Evolutionary conservation across 1,140 invertebrate species (phyloP).

Genomic region (Drosophila nannoptera): DNA sequence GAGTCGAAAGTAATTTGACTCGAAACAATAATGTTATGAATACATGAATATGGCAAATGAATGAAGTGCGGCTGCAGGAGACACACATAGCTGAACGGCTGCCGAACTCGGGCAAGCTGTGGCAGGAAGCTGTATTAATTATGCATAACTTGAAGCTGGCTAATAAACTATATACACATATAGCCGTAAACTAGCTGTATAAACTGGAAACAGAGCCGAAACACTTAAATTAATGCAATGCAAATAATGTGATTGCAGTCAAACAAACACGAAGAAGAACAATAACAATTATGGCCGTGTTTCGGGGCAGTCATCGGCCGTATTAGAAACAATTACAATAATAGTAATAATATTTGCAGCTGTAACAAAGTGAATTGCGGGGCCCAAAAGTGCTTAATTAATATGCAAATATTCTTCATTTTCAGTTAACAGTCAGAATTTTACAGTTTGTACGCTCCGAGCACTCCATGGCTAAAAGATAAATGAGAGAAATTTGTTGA

Average conservation of each 20-base stretch:
- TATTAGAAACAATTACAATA: conserved; percentile 39
- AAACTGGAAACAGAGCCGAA: conserved; percentile 16
- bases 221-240: conserved; percentile 30
- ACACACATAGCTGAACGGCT: background rate
- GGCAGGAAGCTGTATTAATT: conserved; percentile 17
- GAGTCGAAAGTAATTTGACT: background rate
- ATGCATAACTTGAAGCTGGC: conserved; percentile 21
- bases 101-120: background rate
- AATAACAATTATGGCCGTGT: conserved; percentile 14
- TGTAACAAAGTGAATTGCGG: conserved; percentile 15
- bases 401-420: conserved; percentile 17
- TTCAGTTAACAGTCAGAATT: background rate
- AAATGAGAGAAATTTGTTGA: conserved; percentile 33
- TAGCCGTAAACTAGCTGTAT: background rate
- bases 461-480: conserved; percentile 6
- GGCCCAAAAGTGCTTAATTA: conserved; percentile 9
- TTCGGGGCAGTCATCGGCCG: conserved; percentile 10
- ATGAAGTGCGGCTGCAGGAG: background rate
- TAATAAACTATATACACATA: conserved; percentile 27
- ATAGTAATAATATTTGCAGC: conserved; percentile 21
- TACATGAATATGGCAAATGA: conserved; percentile 10
- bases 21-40: background rate
- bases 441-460: no score
- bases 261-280: conserved; percentile 4
- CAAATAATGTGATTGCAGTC: conserved; percentile 31